Conservation (phyloP, 1,140 invertebrate species). For the Maconellicoccus hirsutus region DNA sequence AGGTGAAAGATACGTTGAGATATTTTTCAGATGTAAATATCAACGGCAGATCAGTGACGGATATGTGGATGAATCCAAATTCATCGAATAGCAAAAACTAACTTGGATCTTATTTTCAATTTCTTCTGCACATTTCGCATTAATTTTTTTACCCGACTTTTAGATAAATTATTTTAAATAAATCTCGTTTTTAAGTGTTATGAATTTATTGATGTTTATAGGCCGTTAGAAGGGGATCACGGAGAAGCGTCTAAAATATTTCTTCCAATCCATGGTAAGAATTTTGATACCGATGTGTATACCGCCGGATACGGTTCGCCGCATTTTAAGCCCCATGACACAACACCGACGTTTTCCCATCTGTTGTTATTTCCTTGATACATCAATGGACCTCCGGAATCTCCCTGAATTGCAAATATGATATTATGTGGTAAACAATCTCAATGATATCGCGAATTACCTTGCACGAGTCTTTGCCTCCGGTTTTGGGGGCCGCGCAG, state of each 20-base stretch:
- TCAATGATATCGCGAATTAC: constrained; percentile 39
- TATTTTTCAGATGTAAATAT: neutral
- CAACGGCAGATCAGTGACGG: neutral
- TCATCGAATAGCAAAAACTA: neutral
- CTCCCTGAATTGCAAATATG: constrained; percentile 48
- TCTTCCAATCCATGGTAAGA: constrained; percentile 50
- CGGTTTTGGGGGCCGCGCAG: constrained; percentile 57
- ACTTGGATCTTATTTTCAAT: neutral
- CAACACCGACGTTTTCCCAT: constrained; percentile 67
- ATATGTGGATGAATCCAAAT: constrained; percentile 9
- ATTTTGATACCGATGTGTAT: constrained; percentile 58
- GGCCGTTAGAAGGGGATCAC: neutral
- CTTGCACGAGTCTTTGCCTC: constrained; percentile 67
- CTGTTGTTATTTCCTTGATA: constrained; percentile 43
- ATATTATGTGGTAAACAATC: neutral
- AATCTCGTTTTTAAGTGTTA: no score
- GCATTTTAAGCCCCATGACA: constrained; percentile 46
- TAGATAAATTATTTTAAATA: no score
- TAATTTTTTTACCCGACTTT: no score
- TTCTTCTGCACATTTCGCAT: no score
- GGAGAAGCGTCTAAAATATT: neutral
- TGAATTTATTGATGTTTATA: no score
- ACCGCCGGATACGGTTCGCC: constrained; percentile 56
- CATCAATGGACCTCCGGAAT: constrained; percentile 73
- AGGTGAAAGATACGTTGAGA: neutral